These are phyloP conservation scores for Nomada fabriciana DNA, from an alignment of 2,888 invertebrate species.

Conservation along the genomic window DNA sequence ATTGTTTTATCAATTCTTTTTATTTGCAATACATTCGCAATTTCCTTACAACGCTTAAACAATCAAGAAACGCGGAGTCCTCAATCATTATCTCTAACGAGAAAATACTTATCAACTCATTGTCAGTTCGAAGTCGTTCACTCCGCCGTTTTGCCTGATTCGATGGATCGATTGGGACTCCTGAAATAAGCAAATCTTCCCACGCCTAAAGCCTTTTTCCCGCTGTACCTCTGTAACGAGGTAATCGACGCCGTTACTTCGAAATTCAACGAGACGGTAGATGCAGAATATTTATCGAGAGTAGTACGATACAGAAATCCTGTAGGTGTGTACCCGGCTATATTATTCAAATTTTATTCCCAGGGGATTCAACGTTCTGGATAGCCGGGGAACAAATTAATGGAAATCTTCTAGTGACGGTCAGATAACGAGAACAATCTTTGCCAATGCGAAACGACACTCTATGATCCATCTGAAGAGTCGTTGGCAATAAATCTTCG, in stretches of 20 bases:
- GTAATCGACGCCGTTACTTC: constrained; percentile 23
- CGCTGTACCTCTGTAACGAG: constrained; percentile 1
- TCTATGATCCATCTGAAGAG: constrained; percentile 1
- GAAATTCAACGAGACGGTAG: constrained; percentile 22
- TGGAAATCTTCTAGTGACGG: constrained; percentile 32
- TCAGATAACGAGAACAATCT: constrained; percentile 14
- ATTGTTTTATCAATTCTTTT: too few relatives aligned
- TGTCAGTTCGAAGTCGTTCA: background rate
- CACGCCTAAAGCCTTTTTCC: constrained; percentile 6
- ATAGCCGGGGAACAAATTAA: constrained; percentile 39
- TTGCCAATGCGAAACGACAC: constrained; percentile 9
- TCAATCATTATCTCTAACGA: background rate
- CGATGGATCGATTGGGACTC: background rate
- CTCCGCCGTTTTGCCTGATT: background rate
- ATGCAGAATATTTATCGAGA: constrained; percentile 37
- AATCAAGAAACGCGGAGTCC: background rate
- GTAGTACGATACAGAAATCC: constrained; percentile 13
- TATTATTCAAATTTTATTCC: constrained; percentile 43
- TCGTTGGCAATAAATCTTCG: background rate
- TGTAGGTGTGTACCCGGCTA: background rate
- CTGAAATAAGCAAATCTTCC: constrained; percentile 13
- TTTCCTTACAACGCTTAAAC: too few relatives aligned
- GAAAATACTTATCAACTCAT: background rate
- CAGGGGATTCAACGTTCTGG: constrained; percentile 1
- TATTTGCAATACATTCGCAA: too few relatives aligned